These are phyloP conservation scores for Butorides virescens DNA, from an alignment of 2,113 vertebrate genomes.

Conservation along the genomic window DNA sequence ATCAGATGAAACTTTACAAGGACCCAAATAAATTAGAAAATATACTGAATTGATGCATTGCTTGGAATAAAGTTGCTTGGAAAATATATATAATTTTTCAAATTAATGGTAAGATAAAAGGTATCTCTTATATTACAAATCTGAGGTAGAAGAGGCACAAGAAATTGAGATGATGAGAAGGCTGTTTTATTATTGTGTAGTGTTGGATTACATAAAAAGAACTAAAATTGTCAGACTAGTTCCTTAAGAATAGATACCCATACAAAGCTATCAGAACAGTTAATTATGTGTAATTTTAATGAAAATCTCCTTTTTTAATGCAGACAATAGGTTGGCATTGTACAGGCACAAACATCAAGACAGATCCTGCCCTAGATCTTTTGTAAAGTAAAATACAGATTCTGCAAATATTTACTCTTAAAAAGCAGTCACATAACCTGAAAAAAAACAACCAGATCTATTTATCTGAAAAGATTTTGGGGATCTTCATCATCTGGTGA, in stretches of 20 bases:
- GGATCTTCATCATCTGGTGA: neutral
- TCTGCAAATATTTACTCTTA: neutral
- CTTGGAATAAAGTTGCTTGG: slow-evolving; percentile 33
- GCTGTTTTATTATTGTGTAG: neutral
- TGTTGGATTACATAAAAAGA: neutral
- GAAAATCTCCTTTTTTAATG: neutral
- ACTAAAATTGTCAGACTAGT: neutral
- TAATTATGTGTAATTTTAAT: neutral
- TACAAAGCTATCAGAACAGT: neutral
- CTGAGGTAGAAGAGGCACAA: neutral
- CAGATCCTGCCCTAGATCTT: neutral
- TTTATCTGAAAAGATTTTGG: neutral
- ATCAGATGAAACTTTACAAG: slow-evolving; percentile 71
- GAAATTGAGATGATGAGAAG: neutral
- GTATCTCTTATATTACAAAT: neutral
- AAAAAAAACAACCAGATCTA: neutral
- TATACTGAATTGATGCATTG: slow-evolving; percentile 49
- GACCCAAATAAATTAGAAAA: slow-evolving; percentile 70
- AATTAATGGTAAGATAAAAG: slow-evolving; percentile 44
- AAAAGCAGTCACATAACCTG: neutral
- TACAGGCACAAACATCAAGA: neutral
- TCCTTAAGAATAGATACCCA: neutral
- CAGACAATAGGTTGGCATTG: neutral
- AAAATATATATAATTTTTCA: slow-evolving; percentile 23
- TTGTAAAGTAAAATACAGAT: neutral